phyloP scores from a whole-genome alignment of 2,113 vertebrate species.

The Amphiprion percula region DNA sequence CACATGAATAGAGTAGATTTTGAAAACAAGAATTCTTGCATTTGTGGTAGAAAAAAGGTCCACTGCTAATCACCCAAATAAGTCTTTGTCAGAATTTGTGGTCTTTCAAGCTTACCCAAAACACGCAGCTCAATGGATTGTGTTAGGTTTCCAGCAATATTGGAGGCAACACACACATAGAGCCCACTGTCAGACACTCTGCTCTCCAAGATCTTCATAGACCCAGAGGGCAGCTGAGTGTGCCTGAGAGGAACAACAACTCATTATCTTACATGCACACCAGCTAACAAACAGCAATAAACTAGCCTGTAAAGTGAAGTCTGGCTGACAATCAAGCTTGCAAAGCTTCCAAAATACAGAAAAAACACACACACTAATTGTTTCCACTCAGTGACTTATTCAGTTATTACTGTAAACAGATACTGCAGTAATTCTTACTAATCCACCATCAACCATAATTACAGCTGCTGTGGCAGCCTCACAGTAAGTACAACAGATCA shows the following conservation, averaged over 20 bases:
- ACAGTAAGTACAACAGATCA: constrained; percentile 56
- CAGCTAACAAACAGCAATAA: constrained; percentile 1
- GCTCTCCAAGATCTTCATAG: constrained; percentile 92
- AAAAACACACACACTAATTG: constrained; percentile 29
- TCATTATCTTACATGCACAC: constrained; percentile 15
- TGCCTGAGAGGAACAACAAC: constrained; percentile 84
- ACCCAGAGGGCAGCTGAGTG: constrained; percentile 91
- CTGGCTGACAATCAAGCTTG: not conserved
- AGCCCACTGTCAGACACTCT: constrained; percentile 91
- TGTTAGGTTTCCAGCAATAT: constrained; percentile 96
- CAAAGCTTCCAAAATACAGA: not conserved
- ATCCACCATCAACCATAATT: constrained; percentile 67
- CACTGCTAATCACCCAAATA: not conserved
- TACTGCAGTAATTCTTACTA: constrained; percentile 45
- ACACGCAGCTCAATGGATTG: constrained; percentile 89
- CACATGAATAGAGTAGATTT: not conserved
- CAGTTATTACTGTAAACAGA: constrained; percentile 44
- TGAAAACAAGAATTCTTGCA: not conserved
- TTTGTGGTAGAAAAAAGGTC: not conserved
- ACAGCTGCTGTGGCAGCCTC: constrained; percentile 37
- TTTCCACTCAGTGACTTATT: constrained; percentile 38
- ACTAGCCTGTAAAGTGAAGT: constrained; percentile 8
- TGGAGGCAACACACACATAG: constrained; percentile 94
- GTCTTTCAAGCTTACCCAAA: constrained; percentile 84
- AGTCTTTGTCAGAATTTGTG: not conserved